These are phyloP conservation scores for Crossaster papposus DNA, from an alignment of 53 echinoderm and acorn worm species.

Conservation along the genomic window DNA sequence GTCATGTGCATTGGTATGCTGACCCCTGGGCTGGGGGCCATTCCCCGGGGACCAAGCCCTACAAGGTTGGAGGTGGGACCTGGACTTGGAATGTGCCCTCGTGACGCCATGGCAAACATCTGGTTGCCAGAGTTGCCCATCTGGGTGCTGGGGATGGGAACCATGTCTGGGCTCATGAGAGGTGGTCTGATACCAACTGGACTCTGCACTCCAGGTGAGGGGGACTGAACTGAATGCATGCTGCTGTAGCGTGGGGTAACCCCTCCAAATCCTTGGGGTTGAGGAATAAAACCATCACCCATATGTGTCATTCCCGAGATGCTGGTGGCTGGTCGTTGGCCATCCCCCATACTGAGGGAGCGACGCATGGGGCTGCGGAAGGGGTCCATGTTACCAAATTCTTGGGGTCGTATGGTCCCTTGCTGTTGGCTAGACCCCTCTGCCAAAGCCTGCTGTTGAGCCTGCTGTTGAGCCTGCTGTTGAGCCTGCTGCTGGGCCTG, in stretches of 20 bases:
- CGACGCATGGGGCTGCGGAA: constrained; percentile 65
- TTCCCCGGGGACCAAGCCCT: constrained; percentile 45
- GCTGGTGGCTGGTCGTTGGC: constrained; percentile 49
- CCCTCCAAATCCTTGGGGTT: constrained; percentile 41
- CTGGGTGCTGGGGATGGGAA: constrained; percentile 46
- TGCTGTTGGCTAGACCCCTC: constrained; percentile 44
- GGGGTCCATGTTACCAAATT: constrained; percentile 58
- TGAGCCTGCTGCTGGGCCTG: constrained; percentile 25
- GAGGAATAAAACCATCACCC: constrained; percentile 44
- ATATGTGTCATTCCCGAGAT: constrained; percentile 37
- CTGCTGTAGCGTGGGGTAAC: constrained; percentile 48
- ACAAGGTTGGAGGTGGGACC: constrained; percentile 47
- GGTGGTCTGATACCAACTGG: constrained; percentile 64
- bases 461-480: constrained; percentile 48
- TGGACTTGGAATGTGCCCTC: constrained; percentile 70
- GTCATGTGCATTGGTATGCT: constrained; percentile 61
- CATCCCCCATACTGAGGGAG: constrained; percentile 65
- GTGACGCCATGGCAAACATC: constrained; percentile 49
- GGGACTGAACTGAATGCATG: constrained; percentile 56
- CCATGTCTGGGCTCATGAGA: constrained; percentile 63
- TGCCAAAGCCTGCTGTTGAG: constrained; percentile 34
- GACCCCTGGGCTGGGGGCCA: constrained; percentile 53
- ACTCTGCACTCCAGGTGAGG: constrained; percentile 55
- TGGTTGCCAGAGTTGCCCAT: constrained; percentile 49
- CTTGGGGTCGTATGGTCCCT: constrained; percentile 53